Conservation (phyloP, 2,113 vertebrate species). For the Elephas maximus region DNA sequence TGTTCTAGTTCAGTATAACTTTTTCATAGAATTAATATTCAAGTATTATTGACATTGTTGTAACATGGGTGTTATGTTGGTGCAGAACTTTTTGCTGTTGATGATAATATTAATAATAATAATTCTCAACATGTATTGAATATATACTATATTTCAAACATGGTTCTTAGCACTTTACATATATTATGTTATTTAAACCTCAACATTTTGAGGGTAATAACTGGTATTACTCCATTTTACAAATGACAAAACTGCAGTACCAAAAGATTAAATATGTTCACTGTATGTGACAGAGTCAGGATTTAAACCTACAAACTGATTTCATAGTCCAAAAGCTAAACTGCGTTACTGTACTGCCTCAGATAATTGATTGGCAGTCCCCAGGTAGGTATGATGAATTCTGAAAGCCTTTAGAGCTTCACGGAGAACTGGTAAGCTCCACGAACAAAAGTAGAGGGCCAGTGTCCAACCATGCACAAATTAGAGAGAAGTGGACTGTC, state of each 20-base stretch:
- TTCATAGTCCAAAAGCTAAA: not conserved
- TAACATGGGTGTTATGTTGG: constrained; percentile 9
- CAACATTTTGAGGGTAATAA: not conserved
- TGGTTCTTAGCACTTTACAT: not conserved
- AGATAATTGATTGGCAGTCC: not conserved
- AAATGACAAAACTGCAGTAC: constrained; percentile 3
- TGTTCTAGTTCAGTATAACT: constrained; percentile 62
- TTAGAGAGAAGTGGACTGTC: not conserved
- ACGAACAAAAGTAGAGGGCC: not conserved
- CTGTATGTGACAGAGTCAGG: not conserved
- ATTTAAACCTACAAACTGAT: not conserved
- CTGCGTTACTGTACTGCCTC: not conserved
- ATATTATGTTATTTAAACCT: not conserved
- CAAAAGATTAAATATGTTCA: not conserved
- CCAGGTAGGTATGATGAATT: not conserved
- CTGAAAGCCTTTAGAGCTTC: not conserved
- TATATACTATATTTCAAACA: not conserved
- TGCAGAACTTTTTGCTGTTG: constrained; percentile 15
- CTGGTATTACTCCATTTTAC: not conserved
- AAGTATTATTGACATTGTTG: not conserved
- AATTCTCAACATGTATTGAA: not conserved
- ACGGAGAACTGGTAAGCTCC: not conserved
- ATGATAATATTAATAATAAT: not conserved
- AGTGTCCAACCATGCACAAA: not conserved
- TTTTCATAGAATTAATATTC: constrained; percentile 35